Percentiles rank a stretch among this genome's conserved stretches.
Evolutionary conservation across 2,888 invertebrate genomes (phyloP).

Genomic region (Stenodema calcarata): DNA sequence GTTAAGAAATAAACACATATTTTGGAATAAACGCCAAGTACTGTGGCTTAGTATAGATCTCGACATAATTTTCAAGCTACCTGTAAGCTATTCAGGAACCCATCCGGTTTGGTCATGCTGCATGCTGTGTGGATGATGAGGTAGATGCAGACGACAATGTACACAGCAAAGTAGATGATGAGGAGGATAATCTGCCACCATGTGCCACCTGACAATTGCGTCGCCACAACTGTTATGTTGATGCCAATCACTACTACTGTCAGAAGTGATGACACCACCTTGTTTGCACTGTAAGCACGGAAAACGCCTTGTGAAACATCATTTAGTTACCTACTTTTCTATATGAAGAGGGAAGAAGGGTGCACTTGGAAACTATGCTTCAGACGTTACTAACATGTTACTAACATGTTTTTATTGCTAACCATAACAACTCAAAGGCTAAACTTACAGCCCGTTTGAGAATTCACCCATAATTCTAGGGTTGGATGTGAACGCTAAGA

Average conservation of each 20-base stretch:
- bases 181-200: slow-evolving; percentile 63
- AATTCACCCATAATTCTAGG: slow-evolving; percentile 83
- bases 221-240: slow-evolving; percentile 80
- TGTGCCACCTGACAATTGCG: slow-evolving; percentile 61
- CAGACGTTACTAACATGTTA: no score
- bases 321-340: no score
- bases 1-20: no score
- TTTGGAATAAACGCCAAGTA: no score
- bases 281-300: slow-evolving; percentile 69
- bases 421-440: no score
- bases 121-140: slow-evolving; percentile 75
- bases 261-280: slow-evolving; percentile 71
- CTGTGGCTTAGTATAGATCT: no score
- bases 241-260: slow-evolving; percentile 77
- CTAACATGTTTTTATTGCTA: not conserved
- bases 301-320: no score
- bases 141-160: slow-evolving; percentile 76
- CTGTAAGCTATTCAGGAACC: slow-evolving; percentile 62
- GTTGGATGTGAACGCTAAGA: slow-evolving; percentile 84
- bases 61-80: not conserved
- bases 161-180: slow-evolving; percentile 69
- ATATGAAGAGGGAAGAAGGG: no score
- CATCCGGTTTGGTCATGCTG: slow-evolving; percentile 71
- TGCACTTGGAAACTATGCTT: no score
- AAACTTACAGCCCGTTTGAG: slow-evolving; percentile 73